Conservation (phyloP, 1,140 invertebrate genomes). For the Mycetomoellerius zeteki region DNA sequence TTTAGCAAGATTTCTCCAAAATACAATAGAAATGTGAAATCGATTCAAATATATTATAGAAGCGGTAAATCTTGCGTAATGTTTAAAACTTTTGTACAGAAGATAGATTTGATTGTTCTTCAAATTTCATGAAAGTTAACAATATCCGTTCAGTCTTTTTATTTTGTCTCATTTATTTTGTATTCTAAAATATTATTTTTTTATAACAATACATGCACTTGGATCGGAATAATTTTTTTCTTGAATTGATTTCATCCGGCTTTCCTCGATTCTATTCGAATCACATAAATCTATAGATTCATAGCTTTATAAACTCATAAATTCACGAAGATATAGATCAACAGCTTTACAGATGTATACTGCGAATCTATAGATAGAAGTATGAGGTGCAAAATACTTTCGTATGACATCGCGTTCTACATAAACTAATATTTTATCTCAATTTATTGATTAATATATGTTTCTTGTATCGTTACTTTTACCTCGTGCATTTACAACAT, state of each 20-base stretch:
- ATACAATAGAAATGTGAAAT: not conserved
- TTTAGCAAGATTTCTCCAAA: not conserved
- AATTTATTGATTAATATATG: conserved; percentile 20
- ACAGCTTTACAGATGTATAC: conserved; percentile 46
- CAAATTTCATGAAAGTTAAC: not conserved
- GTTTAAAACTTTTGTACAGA: not conserved
- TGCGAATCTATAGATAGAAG: conserved; percentile 22
- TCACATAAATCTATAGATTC: conserved; percentile 61
- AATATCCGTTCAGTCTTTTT: not conserved
- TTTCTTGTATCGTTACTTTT: not conserved
- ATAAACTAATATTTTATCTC: conserved; percentile 36
- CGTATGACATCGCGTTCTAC: conserved; percentile 24
- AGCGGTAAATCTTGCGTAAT: not conserved
- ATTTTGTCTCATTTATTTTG: no score
- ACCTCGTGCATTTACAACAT: not conserved
- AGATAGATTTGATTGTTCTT: not conserved
- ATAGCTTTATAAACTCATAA: conserved; percentile 64
- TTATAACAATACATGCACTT: not conserved
- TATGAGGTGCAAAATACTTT: conserved; percentile 45
- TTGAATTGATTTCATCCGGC: conserved; percentile 31
- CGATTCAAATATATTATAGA: not conserved
- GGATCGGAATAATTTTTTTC: conserved; percentile 36
- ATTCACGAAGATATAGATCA: conserved; percentile 58
- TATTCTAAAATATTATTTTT: not conserved
- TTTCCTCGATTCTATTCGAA: conserved; percentile 39